Conservation (phyloP, 1,140 invertebrate species). For the Tenebrio molitor region DNA sequence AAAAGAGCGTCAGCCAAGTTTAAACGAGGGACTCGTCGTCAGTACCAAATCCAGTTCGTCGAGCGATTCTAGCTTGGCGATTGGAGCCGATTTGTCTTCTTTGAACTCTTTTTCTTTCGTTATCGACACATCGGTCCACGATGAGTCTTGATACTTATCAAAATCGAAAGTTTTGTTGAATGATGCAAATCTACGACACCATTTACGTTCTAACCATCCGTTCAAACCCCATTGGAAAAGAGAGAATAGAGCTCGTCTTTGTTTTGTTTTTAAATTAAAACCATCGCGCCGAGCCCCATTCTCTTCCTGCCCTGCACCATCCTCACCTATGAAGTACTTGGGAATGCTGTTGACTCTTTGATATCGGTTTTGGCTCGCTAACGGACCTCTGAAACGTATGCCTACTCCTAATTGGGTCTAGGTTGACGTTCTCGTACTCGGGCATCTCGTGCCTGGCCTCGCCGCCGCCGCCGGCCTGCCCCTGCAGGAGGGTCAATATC, state of each 20-base stretch:
- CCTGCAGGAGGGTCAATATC: conserved; percentile 76
- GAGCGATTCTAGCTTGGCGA: conserved; percentile 76
- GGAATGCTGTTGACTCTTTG: conserved; percentile 61
- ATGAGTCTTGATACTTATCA: conserved; percentile 59
- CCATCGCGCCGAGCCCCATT: no score
- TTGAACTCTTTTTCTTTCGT: conserved; percentile 57
- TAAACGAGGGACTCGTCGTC: no score
- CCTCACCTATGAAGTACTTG: conserved; percentile 64
- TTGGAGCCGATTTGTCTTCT: conserved; percentile 69
- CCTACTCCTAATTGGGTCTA: conserved; percentile 61
- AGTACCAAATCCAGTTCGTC: conserved; percentile 74
- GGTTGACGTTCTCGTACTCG: conserved; percentile 62
- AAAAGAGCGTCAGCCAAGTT: no score
- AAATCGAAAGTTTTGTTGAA: conserved; percentile 66
- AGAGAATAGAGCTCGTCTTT: conserved; percentile 24
- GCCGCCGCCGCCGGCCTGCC: conserved; percentile 58
- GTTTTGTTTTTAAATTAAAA: neutral
- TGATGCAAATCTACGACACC: conserved; percentile 61
- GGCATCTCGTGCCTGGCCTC: conserved; percentile 57
- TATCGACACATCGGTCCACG: conserved; percentile 58
- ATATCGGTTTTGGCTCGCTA: conserved; percentile 66
- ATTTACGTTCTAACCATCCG: neutral
- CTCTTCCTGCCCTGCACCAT: no score
- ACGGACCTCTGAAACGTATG: conserved; percentile 65
- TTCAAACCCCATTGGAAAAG: neutral